These are phyloP conservation scores for Mechanitis mazaeus DNA, from an alignment of 2,888 invertebrate genomes.

Conservation along the genomic window DNA sequence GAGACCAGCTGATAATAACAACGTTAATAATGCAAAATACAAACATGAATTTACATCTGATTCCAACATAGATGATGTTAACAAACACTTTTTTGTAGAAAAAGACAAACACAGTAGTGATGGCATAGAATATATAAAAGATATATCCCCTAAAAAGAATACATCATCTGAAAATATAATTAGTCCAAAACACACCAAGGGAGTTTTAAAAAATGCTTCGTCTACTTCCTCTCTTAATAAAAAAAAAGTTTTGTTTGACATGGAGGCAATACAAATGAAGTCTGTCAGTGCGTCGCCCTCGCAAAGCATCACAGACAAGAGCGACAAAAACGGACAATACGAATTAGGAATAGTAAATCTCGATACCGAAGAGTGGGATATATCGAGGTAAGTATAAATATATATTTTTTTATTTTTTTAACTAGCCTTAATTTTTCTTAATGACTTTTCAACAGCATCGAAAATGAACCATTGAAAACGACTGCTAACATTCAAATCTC, in stretches of 20 bases:
- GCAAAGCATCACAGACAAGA: slow-evolving; percentile 65
- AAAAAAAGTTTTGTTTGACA: slow-evolving; percentile 80
- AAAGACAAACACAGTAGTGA: slow-evolving; percentile 43
- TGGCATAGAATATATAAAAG: slow-evolving; percentile 44
- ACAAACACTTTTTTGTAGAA: slow-evolving; percentile 19
- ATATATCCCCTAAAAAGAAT: slow-evolving; percentile 41
- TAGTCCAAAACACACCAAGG: slow-evolving; percentile 61
- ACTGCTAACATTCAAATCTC: slow-evolving; percentile 60
- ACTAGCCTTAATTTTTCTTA: neutral
- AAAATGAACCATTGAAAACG: slow-evolving; percentile 57
- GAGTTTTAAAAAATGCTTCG: slow-evolving; percentile 77
- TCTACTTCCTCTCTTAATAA: slow-evolving; percentile 75
- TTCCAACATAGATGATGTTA: slow-evolving; percentile 6
- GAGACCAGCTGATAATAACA: slow-evolving; percentile 35
- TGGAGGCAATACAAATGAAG: slow-evolving; percentile 75
- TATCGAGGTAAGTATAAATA: slow-evolving; percentile 56
- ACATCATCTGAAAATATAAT: slow-evolving; percentile 46
- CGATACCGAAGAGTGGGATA: slow-evolving; percentile 72
- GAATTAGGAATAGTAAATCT: slow-evolving; percentile 61
- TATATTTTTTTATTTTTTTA: slow-evolving; percentile 1
- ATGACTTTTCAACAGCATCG: slow-evolving; percentile 53
- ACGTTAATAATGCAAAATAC: neutral
- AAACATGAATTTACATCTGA: slow-evolving; percentile 6
- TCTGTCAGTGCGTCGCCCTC: slow-evolving; percentile 73
- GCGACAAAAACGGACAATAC: slow-evolving; percentile 55